Conservation (phyloP, 2,888 invertebrate genomes). For the Tridacna crocea region DNA sequence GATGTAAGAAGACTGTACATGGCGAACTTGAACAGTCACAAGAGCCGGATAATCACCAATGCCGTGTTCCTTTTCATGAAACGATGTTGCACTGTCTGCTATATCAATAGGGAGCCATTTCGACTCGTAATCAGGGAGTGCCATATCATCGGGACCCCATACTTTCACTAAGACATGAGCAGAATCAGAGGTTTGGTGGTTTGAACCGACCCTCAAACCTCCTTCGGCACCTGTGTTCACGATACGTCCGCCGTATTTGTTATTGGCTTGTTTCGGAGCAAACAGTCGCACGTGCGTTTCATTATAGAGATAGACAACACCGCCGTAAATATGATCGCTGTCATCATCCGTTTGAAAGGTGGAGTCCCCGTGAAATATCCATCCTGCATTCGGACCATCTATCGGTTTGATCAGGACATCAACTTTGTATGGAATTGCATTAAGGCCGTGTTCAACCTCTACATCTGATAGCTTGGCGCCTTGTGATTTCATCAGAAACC, state of each 20-base stretch:
- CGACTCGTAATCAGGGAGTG: constrained; percentile 26
- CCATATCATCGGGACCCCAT: constrained; percentile 31
- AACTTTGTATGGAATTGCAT: constrained; percentile 43
- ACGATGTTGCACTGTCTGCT: constrained; percentile 17
- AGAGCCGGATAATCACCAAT: constrained; percentile 35
- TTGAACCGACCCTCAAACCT: constrained; percentile 19
- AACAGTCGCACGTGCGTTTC: constrained; percentile 38
- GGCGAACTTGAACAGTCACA: constrained; percentile 33
- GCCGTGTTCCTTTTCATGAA: constrained; percentile 27
- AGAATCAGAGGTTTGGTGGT: constrained; percentile 25
- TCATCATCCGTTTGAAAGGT: constrained; percentile 49
- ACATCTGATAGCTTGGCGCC: constrained; percentile 1
- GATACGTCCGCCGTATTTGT: constrained; percentile 21
- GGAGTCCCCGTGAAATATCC: constrained; percentile 46
- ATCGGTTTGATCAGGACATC: constrained; percentile 44
- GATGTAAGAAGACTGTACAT: background rate
- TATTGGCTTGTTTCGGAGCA: constrained; percentile 38
- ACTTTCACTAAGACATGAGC: constrained; percentile 39
- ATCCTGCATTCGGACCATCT: constrained; percentile 36
- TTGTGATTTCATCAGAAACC: constrained; percentile 46
- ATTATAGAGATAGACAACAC: constrained; percentile 52
- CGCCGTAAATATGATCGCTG: constrained; percentile 22
- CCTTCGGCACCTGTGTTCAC: constrained; percentile 32
- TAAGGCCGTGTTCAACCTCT: constrained; percentile 34
- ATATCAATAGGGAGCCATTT: constrained; percentile 35